Evolutionary conservation across 2,797 vertebrate species (phyloP).

Genomic region (Sylvia borin): DNA sequence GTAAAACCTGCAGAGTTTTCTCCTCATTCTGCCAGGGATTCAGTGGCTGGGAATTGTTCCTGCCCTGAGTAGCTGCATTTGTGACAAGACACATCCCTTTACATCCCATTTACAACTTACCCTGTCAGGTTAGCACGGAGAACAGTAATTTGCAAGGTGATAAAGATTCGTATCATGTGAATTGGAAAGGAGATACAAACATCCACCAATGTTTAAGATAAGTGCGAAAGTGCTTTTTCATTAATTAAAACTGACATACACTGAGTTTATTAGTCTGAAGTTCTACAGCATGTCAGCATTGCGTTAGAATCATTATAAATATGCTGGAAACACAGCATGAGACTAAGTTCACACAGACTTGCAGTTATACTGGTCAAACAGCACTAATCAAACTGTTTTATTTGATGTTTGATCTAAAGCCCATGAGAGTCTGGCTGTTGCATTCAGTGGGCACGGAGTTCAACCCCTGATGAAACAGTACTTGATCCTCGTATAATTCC

Average conservation of each 20-base stretch:
- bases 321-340: neutral
- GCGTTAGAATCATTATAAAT: neutral
- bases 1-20: neutral
- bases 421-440: neutral
- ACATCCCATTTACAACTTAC: neutral
- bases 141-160: neutral
- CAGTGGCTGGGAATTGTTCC: neutral
- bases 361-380: conserved; percentile 5
- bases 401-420: conserved; percentile 36
- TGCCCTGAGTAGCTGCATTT: neutral
- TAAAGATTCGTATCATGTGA: neutral
- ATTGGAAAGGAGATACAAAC: neutral
- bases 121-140: neutral
- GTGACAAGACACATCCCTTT: neutral
- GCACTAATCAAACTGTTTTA: conserved; percentile 7
- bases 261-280: neutral
- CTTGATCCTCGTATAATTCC: neutral
- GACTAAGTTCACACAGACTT: neutral
- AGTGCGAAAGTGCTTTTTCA: neutral
- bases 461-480: neutral
- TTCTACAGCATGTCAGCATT: neutral
- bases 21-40: neutral
- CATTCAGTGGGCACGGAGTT: neutral
- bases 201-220: neutral
- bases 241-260: neutral